Evolutionary conservation across 2,797 vertebrate genomes (phyloP).

Genomic region (Masticophis lateralis): DNA sequence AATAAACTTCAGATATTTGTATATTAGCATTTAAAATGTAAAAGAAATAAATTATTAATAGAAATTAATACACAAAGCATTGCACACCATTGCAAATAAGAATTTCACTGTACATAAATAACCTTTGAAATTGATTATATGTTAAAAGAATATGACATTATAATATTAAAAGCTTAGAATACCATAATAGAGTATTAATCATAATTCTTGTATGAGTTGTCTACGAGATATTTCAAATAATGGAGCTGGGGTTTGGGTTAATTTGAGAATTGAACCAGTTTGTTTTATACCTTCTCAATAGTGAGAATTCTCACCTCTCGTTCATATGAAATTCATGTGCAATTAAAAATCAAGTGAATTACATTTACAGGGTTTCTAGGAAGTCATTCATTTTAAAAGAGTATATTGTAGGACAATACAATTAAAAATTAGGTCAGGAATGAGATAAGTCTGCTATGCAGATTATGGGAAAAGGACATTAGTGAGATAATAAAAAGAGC

Average conservation of each 20-base stretch:
- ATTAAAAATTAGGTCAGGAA: constrained; percentile 51
- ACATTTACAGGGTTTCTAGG: constrained; percentile 65
- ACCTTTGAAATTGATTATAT: constrained; percentile 51
- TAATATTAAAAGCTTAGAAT: constrained; percentile 39
- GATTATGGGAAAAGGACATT: background rate
- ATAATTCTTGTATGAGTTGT: constrained; percentile 44
- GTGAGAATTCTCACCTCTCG: constrained; percentile 46
- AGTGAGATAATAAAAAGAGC: background rate
- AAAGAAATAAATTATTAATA: constrained; percentile 37
- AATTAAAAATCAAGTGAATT: constrained; percentile 80
- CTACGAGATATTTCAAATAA: constrained; percentile 46
- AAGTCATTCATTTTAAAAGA: constrained; percentile 57
- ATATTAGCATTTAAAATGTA: constrained; percentile 27
- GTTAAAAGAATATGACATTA: constrained; percentile 20
- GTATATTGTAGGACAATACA: constrained; percentile 21
- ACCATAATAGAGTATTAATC: background rate
- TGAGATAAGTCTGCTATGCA: background rate
- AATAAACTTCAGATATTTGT: constrained; percentile 59
- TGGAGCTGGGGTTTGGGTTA: constrained; percentile 36
- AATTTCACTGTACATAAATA: constrained; percentile 38
- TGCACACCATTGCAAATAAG: constrained; percentile 41
- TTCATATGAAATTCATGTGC: constrained; percentile 82
- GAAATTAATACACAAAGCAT: constrained; percentile 52
- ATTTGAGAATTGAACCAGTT: constrained; percentile 45
- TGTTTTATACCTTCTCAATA: constrained; percentile 54